Evolutionary conservation across 2,888 invertebrate species (phyloP), one percentile per base, ranked within the genome.

Genomic region (Sipha maydis): DNA sequence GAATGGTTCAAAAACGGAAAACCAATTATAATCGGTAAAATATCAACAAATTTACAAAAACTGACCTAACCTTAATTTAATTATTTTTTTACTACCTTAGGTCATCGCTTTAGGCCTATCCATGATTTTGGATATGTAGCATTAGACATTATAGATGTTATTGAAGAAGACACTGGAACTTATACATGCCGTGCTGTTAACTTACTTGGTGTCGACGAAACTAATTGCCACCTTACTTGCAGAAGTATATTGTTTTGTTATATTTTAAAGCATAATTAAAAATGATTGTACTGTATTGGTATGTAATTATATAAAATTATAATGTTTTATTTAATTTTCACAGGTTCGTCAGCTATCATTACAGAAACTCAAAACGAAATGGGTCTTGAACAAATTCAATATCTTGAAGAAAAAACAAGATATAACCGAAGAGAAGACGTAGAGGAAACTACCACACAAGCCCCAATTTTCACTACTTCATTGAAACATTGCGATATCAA

Each of bases 111-210:
- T 93, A 95, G 98, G 91, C 98, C 98, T 89, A 97, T 98, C 92
- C 98, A 98, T 92, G 99, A 99, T 92, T 99, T 99, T 92, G 99
- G 99, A 73, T 99, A 98, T 92, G 99, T 99, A 38, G 98, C 99
- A 28, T 93, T 99, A 90, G 99, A 99, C 91, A 97, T 99, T 90
- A 95, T 98, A 90, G 98, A 98, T 92, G 93, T 98, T 88, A 98
- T 98, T 91, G 97, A 98, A 86, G 99, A 99, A 93, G 99, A 99
- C 92, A 95, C 96, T 0, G 98, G 97, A 80, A 94, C 95, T 38
- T 99, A 99, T 92, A 98, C 98, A 7, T 98, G 98, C 91, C 94
- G 97, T 89, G 98, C 99, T 34, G 96, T 96, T 1, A 99, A 99
- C 91, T 93, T 96, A 54, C 94, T 97, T 48, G 99, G 99, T 79